Evolutionary conservation across 2,888 invertebrate genomes (phyloP).

Genomic region (Ecliptopera silaceata): DNA sequence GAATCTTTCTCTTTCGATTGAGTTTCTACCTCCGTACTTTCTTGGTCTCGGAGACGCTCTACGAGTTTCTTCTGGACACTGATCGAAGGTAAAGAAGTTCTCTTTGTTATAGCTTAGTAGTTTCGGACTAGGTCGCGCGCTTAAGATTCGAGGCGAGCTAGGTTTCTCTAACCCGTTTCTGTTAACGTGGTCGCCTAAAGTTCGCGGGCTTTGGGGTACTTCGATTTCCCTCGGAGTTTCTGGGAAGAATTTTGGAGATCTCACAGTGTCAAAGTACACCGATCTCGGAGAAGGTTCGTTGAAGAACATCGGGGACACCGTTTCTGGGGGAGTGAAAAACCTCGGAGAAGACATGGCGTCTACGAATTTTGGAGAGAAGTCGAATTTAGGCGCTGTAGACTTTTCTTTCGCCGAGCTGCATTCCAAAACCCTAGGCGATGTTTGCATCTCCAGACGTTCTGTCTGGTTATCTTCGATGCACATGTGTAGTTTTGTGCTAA

Average conservation of each 20-base stretch:
- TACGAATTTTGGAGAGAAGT: conserved; percentile 72
- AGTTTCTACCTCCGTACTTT: conserved; percentile 72
- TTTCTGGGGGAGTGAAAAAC: conserved; percentile 76
- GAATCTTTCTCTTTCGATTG: conserved; percentile 69
- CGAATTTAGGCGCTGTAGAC: conserved; percentile 66
- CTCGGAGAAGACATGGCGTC: conserved; percentile 69
- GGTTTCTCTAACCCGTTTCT: conserved; percentile 72
- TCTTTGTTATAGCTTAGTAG: conserved; percentile 72
- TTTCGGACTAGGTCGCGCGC: conserved; percentile 71
- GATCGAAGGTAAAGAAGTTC: conserved; percentile 75
- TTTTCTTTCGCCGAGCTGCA: conserved; percentile 74
- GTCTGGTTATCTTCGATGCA: conserved; percentile 67
- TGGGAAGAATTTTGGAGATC: conserved; percentile 75
- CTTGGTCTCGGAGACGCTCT: conserved; percentile 61
- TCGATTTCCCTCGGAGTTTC: conserved; percentile 69
- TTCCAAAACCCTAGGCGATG: conserved; percentile 68
- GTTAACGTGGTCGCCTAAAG: conserved; percentile 64
- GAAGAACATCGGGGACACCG: conserved; percentile 72
- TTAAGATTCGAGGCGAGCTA: conserved; percentile 62
- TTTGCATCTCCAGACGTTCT: conserved; percentile 69
- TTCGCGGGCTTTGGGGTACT: conserved; percentile 68
- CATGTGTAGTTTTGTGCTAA: conserved; percentile 72
- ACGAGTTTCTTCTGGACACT: conserved; percentile 51
- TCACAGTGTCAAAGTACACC: conserved; percentile 72
- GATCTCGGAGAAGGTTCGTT: conserved; percentile 74